Percentiles rank a stretch among this genome's conserved stretches.
These are phyloP conservation scores for Danaus chrysippus DNA, from an alignment of 2,888 invertebrate genomes.

Conservation along the genomic window DNA sequence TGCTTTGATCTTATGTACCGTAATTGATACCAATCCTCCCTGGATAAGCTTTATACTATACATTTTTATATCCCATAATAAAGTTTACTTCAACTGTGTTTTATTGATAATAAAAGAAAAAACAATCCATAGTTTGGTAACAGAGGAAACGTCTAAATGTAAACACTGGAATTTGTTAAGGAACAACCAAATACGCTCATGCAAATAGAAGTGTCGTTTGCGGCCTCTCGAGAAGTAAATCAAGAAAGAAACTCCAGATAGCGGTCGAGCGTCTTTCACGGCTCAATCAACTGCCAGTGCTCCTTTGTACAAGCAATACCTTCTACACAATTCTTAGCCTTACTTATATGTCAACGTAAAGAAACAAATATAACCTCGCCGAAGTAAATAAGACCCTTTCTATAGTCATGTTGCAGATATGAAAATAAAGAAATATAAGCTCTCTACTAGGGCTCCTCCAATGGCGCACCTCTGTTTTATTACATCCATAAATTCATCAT, in stretches of 20 bases:
- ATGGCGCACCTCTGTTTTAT: slow-evolving; percentile 84
- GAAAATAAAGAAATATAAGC: slow-evolving; percentile 79
- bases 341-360: slow-evolving; percentile 23
- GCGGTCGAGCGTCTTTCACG: slow-evolving; percentile 73
- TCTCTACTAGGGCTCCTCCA: slow-evolving; percentile 79
- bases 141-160: slow-evolving; percentile 9
- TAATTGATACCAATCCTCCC: slow-evolving; percentile 31
- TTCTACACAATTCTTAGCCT: slow-evolving; percentile 37
- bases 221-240: slow-evolving; percentile 74
- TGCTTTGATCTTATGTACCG: slow-evolving; percentile 34
- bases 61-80: neutral
- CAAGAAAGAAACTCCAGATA: slow-evolving; percentile 71
- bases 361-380: slow-evolving; percentile 36
- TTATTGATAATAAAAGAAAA: neutral
- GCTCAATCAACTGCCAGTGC: slow-evolving; percentile 75
- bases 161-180: slow-evolving; percentile 33
- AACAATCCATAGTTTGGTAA: slow-evolving; percentile 5
- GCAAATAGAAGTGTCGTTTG: slow-evolving; percentile 75
- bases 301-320: slow-evolving; percentile 65
- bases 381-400: slow-evolving; percentile 45
- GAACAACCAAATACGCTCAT: slow-evolving; percentile 64
- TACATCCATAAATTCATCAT: slow-evolving; percentile 92
- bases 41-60: neutral
- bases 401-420: slow-evolving; percentile 73
- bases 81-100: no score